These are phyloP conservation scores for Bergia sp. DNA, from an alignment of 92 coral and sea anemone genomes.

Conservation along the genomic window DNA sequence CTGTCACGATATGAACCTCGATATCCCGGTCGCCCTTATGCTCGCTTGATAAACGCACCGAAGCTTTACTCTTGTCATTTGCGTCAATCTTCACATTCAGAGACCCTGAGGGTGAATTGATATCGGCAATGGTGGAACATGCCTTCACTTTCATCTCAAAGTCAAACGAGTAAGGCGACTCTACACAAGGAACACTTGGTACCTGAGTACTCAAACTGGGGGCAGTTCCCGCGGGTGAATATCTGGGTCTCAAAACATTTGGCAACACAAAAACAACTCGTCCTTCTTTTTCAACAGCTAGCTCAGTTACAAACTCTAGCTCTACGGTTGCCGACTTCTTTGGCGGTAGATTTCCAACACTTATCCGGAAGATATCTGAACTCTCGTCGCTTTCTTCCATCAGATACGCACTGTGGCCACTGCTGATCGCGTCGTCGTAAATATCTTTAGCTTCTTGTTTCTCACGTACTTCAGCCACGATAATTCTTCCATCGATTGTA, in stretches of 20 bases:
- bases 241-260: slow-evolving; percentile 85
- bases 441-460: slow-evolving; percentile 83
- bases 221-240: slow-evolving; percentile 65
- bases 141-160: slow-evolving; percentile 76
- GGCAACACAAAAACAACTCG: slow-evolving; percentile 83
- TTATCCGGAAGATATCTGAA: slow-evolving; percentile 82
- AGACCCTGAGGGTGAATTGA: slow-evolving; percentile 73
- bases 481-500: slow-evolving; percentile 79
- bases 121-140: slow-evolving; percentile 68
- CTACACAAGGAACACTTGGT: slow-evolving; percentile 58
- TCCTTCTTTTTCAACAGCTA: slow-evolving; percentile 81
- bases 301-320: slow-evolving; percentile 79
- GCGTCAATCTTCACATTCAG: slow-evolving; percentile 57
- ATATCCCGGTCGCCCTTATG: slow-evolving; percentile 66
- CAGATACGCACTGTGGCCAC: slow-evolving; percentile 81
- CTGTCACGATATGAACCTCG: slow-evolving; percentile 58
- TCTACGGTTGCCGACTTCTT: slow-evolving; percentile 72
- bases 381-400: slow-evolving; percentile 89
- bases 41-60: slow-evolving; percentile 55
- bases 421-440: slow-evolving; percentile 83
- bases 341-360: slow-evolving; percentile 93
- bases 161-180: slow-evolving; percentile 69
- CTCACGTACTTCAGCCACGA: slow-evolving; percentile 83
- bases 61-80: slow-evolving; percentile 51
- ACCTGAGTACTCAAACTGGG: slow-evolving; percentile 59